Evolutionary conservation across 2,888 invertebrate genomes (phyloP).

Genomic region (Macrosoma leucophasiata): DNA sequence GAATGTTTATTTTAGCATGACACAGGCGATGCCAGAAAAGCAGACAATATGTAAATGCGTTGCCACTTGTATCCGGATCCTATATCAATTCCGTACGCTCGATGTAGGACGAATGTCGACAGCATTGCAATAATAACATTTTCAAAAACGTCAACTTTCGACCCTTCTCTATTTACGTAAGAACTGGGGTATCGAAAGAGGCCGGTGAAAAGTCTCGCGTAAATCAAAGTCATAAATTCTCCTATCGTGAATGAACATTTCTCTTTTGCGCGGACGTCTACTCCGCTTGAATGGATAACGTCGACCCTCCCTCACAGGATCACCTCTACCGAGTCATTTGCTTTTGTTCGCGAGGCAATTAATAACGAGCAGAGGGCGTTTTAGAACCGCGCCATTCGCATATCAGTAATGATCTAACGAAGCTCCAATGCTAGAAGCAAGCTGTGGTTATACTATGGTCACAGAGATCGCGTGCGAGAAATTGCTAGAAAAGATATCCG

Average conservation of each 20-base stretch:
- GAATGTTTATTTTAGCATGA: conserved; percentile 5
- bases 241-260: conserved; percentile 75
- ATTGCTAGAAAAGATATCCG: no score
- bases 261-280: conserved; percentile 69
- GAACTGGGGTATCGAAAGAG: conserved; percentile 39
- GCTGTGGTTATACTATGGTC: no score
- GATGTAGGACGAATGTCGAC: conserved; percentile 52
- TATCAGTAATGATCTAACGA: conserved; percentile 68
- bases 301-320: conserved; percentile 68
- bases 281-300: conserved; percentile 70
- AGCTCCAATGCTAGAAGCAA: no score
- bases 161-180: conserved; percentile 65
- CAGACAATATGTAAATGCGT: conserved; percentile 54
- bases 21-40: conserved; percentile 24
- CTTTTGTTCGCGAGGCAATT: conserved; percentile 73
- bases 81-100: conserved; percentile 50
- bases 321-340: conserved; percentile 74
- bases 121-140: conserved; percentile 59
- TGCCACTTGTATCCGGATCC: conserved; percentile 42
- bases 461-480: no score
- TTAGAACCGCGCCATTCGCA: conserved; percentile 61
- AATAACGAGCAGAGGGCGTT: conserved; percentile 71
- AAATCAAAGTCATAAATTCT: conserved; percentile 74
- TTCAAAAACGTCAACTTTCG: conserved; percentile 50
- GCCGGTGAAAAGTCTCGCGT: conserved; percentile 66